Conservation (phyloP, 2,888 invertebrate genomes). For the Troides oblongomaculatus region DNA sequence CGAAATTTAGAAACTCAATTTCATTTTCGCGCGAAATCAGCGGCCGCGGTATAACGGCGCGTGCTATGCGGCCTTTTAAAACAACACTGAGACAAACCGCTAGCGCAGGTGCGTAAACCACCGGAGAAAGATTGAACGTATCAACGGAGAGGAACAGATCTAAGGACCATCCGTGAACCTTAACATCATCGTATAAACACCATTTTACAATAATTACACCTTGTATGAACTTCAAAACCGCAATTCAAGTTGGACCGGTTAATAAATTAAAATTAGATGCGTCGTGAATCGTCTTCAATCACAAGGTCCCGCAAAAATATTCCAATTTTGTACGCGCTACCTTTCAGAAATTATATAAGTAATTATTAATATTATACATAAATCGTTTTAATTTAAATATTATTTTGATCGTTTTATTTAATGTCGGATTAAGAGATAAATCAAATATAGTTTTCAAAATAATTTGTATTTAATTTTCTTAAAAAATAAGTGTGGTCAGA, state of each 20-base stretch:
- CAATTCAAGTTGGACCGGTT: slow-evolving; percentile 22
- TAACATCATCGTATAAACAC: slow-evolving; percentile 21
- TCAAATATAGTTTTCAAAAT: too few species aligned
- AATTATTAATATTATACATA: too few species aligned
- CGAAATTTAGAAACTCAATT: slow-evolving; percentile 56
- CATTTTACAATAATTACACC: slow-evolving; percentile 13
- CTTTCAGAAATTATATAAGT: too few species aligned
- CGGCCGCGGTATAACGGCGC: slow-evolving; percentile 54
- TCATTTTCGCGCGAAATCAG: slow-evolving; percentile 63
- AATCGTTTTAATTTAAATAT: too few species aligned
- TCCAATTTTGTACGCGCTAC: neutral
- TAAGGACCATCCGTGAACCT: slow-evolving; percentile 19
- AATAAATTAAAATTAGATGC: slow-evolving; percentile 25
- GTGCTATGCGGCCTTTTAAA: slow-evolving; percentile 64
- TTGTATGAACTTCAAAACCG: slow-evolving; percentile 1
- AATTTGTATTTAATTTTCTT: too few species aligned
- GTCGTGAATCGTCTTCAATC: slow-evolving; percentile 9
- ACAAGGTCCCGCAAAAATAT: slow-evolving; percentile 17
- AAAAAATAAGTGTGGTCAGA: too few species aligned
- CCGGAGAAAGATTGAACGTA: slow-evolving; percentile 37
- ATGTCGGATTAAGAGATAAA: too few species aligned
- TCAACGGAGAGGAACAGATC: slow-evolving; percentile 1
- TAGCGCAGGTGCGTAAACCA: slow-evolving; percentile 40
- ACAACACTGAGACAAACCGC: slow-evolving; percentile 53
- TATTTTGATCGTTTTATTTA: too few species aligned